Base-by-base conservation (phyloP, 2,797 vertebrate genomes). In the Chelidonichthys spinosus region DNA sequence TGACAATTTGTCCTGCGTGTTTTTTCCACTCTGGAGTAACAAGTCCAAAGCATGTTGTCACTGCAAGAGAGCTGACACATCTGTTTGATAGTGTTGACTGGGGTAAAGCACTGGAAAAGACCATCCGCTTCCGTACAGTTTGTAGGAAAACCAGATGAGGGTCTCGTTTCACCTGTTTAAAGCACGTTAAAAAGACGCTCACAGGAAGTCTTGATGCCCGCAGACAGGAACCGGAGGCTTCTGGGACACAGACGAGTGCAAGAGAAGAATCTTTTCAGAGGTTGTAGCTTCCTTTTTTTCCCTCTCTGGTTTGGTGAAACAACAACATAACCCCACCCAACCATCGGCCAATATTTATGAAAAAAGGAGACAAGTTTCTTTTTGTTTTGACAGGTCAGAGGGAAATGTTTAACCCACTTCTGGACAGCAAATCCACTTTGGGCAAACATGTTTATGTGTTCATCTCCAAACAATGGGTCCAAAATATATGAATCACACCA, bases 391-490 rank as follows among this genome's bases (percentile, higher is more conserved):
- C 76, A 79, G 60, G 63, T 72, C 64, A 2, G 55, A 69, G 61
- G 40, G 49, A 65, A 25, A 44, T 67, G 62, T 46, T 49, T 42
- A 69, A 71, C 60, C 58, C 13, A 33, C 17, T 50, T 58, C 53
- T 53, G 7, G 18, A 36, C 62, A 55, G 33, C 50, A 79, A 75
- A 71, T 58, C 59, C 44, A 76, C 73, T 63, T 71, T 60, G 67
- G 56, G 32, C 49, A 82, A 87, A 82, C 63, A 71, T 79, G 83
- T 89, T 86, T 71, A 78, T 74, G 62, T 60, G 56, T 83, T 81
- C 70, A 67, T 79, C 55, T 63, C 58, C 80, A 87, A 83, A 91
- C 85, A 89, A 85, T 69, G 52, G 63, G 50, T 62, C 47, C 65
- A 42, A 74, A 78, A 80, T 54, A 81, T 61, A 68, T 55, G 71